Evolutionary conservation across 1,140 invertebrate genomes (phyloP).

Genomic region (Cataglyphis hispanica): DNA sequence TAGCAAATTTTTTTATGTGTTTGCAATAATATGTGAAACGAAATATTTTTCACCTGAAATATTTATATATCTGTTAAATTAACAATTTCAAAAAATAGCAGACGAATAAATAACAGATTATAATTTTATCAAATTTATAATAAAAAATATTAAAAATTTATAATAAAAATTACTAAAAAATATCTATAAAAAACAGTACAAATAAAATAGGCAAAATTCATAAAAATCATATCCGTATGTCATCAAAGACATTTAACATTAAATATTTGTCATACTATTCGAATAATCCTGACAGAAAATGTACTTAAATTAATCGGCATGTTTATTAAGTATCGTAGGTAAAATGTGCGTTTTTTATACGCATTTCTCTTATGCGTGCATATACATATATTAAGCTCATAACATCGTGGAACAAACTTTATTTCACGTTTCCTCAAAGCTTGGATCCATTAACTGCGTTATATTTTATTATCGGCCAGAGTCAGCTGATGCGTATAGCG

Average conservation of each 20-base stretch:
- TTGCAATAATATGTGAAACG: neutral
- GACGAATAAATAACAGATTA: neutral
- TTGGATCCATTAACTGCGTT: conserved; percentile 23
- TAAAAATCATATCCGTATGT: conserved; percentile 3
- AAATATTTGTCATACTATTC: neutral
- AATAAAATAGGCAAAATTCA: neutral
- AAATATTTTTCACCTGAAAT: neutral
- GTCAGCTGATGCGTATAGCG: neutral
- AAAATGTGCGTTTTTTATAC: conserved; percentile 24
- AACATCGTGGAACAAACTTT: conserved; percentile 20
- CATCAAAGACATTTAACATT: neutral
- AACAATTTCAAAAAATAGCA: neutral
- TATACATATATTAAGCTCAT: conserved; percentile 20
- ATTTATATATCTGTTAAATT: neutral
- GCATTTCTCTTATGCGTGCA: conserved; percentile 27
- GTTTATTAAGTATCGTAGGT: conserved; percentile 28
- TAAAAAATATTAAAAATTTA: neutral
- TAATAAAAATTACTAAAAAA: neutral
- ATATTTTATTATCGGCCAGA: conserved; percentile 41
- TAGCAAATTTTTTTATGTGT: too few relatives aligned
- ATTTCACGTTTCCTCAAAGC: conserved; percentile 33
- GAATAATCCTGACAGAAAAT: neutral
- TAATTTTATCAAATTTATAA: neutral
- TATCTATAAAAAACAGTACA: neutral
- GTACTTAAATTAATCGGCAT: neutral